A percentile compares a stretch with the other conserved stretches of the same genome.
Evolutionary conservation across 2,797 vertebrate species (phyloP).

Genomic region (Tragopan temminckii): DNA sequence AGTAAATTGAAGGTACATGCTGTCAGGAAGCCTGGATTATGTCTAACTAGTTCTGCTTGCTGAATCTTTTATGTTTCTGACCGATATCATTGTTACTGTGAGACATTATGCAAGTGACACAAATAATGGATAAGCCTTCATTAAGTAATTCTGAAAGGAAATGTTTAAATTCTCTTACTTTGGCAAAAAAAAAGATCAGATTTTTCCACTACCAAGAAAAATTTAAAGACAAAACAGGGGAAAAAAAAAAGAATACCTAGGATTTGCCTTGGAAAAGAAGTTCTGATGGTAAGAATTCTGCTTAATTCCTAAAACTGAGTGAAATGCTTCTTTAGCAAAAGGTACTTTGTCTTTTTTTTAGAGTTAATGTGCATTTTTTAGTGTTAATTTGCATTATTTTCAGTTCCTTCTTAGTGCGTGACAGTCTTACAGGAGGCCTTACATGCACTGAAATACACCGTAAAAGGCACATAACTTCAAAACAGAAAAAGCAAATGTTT

Average conservation of each 20-base stretch:
- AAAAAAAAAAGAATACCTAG: not conserved
- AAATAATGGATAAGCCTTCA: conserved; percentile 19
- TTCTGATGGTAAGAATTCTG: not conserved
- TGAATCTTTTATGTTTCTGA: not conserved
- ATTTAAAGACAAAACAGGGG: not conserved
- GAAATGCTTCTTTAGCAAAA: not conserved
- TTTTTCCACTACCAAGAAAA: not conserved
- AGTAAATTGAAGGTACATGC: conserved; percentile 19
- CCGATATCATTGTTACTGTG: not conserved
- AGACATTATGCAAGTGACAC: conserved; percentile 42
- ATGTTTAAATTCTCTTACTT: conserved; percentile 3
- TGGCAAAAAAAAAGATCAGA: not conserved
- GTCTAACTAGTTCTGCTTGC: conserved; percentile 28
- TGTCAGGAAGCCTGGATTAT: conserved; percentile 24
- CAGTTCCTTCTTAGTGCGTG: not conserved
- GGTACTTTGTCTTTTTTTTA: not conserved
- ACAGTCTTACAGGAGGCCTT: not conserved
- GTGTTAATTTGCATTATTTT: not conserved
- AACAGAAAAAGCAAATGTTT: not conserved
- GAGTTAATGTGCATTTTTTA: not conserved
- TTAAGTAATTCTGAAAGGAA: conserved; percentile 22
- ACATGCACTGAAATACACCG: not conserved
- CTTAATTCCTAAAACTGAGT: not conserved
- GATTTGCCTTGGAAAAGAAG: not conserved
- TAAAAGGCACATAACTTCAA: not conserved